A percentile compares a stretch with the other conserved stretches of the same genome.
Conservation (phyloP, 1,140 invertebrate genomes). For the Dinothrombium tinctorium region DNA sequence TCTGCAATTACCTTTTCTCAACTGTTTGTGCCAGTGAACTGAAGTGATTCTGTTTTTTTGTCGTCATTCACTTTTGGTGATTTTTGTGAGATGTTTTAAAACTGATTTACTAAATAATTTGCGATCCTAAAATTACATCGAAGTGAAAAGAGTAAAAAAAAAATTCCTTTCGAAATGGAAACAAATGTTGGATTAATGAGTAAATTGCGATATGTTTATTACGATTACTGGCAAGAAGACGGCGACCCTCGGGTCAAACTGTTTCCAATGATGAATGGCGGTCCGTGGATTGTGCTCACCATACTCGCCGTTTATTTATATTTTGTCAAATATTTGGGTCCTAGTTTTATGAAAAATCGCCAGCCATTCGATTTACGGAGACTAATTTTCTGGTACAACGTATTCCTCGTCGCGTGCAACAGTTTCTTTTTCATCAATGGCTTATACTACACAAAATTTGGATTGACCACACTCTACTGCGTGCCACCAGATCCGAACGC, state of each 20-base stretch:
- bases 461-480: slow-evolving; percentile 9
- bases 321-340: slow-evolving; percentile 5
- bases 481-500: slow-evolving; percentile 3
- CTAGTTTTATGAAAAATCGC: slow-evolving; percentile 7
- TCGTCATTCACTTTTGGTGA: too few species aligned
- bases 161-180: too few species aligned
- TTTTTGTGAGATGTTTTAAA: too few species aligned
- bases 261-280: slow-evolving; percentile 30
- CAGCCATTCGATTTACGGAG: slow-evolving; percentile 1
- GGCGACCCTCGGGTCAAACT: slow-evolving; percentile 52
- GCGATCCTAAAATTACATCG: too few species aligned
- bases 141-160: too few species aligned
- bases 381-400: slow-evolving; percentile 7
- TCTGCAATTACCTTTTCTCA: too few species aligned
- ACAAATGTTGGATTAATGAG: too few species aligned
- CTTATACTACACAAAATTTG: slow-evolving; percentile 36
- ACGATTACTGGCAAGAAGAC: slow-evolving; percentile 9
- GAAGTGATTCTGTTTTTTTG: too few species aligned
- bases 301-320: slow-evolving; percentile 2
- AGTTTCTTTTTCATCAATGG: slow-evolving; percentile 32
- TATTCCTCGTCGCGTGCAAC: slow-evolving; percentile 29
- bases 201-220: too few species aligned
- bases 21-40: too few species aligned
- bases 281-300: slow-evolving; percentile 1
- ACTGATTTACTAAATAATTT: too few species aligned